A percentile compares a stretch with the other conserved stretches of the same genome.
These are phyloP conservation scores for Micoletzkya japonica DNA, from an alignment of 2,888 invertebrate genomes.

Conservation along the genomic window DNA sequence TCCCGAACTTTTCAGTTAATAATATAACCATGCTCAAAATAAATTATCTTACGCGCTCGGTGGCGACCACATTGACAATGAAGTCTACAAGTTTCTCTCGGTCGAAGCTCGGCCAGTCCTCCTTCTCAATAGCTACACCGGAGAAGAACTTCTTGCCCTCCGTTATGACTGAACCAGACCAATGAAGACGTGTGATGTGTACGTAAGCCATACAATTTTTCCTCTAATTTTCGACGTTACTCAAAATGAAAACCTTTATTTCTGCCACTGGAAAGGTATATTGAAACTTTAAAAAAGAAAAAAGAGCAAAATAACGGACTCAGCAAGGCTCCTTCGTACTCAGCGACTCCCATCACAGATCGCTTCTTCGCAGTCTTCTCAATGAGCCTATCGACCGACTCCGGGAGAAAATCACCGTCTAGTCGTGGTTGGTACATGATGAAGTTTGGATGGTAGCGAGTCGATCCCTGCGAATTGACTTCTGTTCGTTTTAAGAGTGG, in stretches of 20 bases:
- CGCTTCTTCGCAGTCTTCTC: constrained; percentile 41
- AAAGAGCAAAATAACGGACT: too few relatives aligned
- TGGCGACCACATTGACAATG: constrained; percentile 14
- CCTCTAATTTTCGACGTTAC: too few relatives aligned
- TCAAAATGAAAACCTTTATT: too few relatives aligned
- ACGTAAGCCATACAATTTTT: too few relatives aligned
- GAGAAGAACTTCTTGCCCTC: too few relatives aligned
- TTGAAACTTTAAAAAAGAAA: too few relatives aligned
- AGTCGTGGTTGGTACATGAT: constrained; percentile 31
- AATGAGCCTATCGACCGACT: constrained; percentile 39
- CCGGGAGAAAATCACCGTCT: constrained; percentile 46
- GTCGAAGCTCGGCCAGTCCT: neutral
- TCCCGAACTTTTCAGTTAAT: too few relatives aligned
- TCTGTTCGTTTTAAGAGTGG: too few relatives aligned
- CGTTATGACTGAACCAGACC: too few relatives aligned
- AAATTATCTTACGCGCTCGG: constrained; percentile 9
- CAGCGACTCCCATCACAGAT: constrained; percentile 41
- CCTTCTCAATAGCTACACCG: neutral
- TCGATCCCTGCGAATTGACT: constrained; percentile 14
- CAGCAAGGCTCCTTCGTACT: constrained; percentile 43
- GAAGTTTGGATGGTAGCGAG: constrained; percentile 23
- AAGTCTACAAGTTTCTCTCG: constrained; percentile 7
- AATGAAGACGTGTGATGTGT: too few relatives aligned
- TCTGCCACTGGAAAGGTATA: too few relatives aligned
- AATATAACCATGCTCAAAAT: too few relatives aligned